phyloP scores from a whole-genome alignment of 1,140 invertebrate species.

The Cherax quadricarinatus region DNA sequence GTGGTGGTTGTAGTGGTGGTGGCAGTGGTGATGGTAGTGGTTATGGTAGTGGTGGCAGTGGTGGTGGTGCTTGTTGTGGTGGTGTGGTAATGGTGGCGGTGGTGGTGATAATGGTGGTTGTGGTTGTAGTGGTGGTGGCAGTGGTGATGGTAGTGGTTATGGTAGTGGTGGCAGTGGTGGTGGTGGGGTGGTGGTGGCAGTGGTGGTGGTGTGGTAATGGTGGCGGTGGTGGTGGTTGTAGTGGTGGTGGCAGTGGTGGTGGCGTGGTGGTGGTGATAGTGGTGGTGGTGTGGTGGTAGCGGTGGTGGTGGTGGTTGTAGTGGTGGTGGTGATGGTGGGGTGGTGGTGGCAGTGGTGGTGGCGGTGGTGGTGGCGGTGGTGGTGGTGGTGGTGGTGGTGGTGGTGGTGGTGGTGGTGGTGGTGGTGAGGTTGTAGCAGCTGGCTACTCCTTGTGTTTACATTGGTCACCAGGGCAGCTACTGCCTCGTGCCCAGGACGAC shows the following conservation, averaged over 20 bases:
- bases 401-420: background rate
- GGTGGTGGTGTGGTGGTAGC: background rate
- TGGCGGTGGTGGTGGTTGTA: background rate
- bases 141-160: background rate
- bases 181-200: background rate
- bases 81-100: background rate
- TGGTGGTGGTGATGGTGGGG: background rate
- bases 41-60: no score
- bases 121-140: no score
- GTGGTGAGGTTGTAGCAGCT: background rate
- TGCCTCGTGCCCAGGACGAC: no score
- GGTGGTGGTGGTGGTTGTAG: background rate
- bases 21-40: background rate
- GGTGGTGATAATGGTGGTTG: background rate
- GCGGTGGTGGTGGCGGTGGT: background rate
- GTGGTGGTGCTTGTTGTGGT: background rate
- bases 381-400: background rate
- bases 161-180: background rate
- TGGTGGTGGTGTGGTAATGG: background rate
- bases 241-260: background rate
- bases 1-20: background rate
- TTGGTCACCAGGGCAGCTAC: background rate
- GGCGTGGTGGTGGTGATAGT: background rate
- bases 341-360: background rate
- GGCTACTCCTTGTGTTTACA: background rate